Evolutionary conservation across 2,888 invertebrate species (phyloP), one percentile per base, ranked within the genome.

Genomic region (Apamea epomidion): DNA sequence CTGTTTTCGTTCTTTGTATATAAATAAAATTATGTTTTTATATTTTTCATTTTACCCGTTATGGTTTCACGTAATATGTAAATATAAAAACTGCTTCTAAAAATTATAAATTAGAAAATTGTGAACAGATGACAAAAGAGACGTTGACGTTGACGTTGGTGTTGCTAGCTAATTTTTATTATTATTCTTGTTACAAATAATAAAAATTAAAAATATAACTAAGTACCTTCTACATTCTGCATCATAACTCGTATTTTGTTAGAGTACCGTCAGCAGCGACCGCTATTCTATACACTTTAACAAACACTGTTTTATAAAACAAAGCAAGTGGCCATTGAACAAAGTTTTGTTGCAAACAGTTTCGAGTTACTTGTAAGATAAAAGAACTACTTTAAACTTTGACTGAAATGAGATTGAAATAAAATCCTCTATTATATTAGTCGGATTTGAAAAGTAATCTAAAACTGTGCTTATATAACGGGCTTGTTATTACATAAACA

Each of bases 331-430:
- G 29, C 83, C 29, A 67, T 25, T 77, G 37, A 8, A 65, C 14
- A 51, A 64, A 60, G 8, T 37, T n/a, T 64, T 48, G 32, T 48
- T 65, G n/a, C 16, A 18, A 18, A 51, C 60, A 58, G 14, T 32
- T 70, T 42, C n/a, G 21, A 68, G 48, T 70, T 8, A 37, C 32
- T 32, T 29, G 21, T 70, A 32, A 51, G 29, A 32, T 37, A 21
- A 54, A 62, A 48, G 32, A 51, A 54, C 60, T 42, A 21, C 6
- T 79, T 73, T 18, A 45, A 65, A 82, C 45, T 65, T 81, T 37
- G 18, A 0, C n/a, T 37, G 16, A 54, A 64, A 58, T 45, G n/a
- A n/a, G 14, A 81, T n/a, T 45, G 51, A 51, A 80, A 32, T 29
- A 48, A 60, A 62, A 48, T 58, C 32, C 21, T 1, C 16, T n/a